Conservation (phyloP, 2,797 vertebrate genomes). For the Anomalospiza imberbis region DNA sequence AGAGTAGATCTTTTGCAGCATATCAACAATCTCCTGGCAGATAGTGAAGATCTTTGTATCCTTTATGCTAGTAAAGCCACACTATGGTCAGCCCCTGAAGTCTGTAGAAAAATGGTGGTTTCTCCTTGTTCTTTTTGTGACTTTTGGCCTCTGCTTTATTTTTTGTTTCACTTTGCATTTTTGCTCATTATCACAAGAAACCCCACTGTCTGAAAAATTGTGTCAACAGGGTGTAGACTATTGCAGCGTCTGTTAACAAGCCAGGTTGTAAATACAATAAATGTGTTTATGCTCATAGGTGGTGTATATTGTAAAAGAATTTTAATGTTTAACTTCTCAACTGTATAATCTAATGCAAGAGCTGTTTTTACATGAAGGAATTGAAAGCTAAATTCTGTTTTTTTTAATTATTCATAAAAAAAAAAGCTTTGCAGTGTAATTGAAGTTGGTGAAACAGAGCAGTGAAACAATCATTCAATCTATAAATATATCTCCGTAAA, state of each 20-base stretch:
- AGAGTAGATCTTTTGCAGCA: neutral
- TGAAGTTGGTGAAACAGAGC: neutral
- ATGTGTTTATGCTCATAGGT: neutral
- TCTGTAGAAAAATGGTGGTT: neutral
- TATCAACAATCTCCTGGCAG: neutral
- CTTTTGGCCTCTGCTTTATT: conserved; percentile 15
- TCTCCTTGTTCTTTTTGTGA: neutral
- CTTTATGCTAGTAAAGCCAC: neutral
- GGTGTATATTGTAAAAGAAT: neutral
- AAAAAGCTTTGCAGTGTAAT: neutral
- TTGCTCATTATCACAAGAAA: conserved; percentile 38
- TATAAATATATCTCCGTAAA: neutral
- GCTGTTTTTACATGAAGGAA: neutral
- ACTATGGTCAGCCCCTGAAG: neutral
- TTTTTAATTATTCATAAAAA: neutral
- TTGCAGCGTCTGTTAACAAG: conserved; percentile 17
- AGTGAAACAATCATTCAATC: neutral
- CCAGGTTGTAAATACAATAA: neutral
- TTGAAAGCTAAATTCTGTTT: neutral
- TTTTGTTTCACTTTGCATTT: neutral
- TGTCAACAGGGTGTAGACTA: neutral
- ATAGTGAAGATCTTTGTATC: neutral
- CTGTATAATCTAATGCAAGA: neutral
- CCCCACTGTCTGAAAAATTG: conserved; percentile 46
- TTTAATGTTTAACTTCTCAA: neutral